Conservation (phyloP, 2,888 invertebrate species). For the Microdon myrmicae region DNA sequence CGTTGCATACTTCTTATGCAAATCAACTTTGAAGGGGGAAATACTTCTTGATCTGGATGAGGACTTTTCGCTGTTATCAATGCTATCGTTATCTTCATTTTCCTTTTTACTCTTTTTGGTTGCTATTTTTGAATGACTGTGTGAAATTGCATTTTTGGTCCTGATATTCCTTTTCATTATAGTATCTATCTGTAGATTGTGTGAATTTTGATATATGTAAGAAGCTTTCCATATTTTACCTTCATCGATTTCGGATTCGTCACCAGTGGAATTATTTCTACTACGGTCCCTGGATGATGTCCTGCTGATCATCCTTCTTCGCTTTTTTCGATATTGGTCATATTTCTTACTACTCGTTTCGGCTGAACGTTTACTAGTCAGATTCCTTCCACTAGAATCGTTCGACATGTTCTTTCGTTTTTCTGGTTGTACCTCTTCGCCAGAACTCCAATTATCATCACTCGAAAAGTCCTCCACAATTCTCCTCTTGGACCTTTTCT, state of each 20-base stretch:
- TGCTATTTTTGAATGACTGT: neutral
- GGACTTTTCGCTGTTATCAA: conserved; percentile 56
- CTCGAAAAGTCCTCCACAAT: conserved; percentile 30
- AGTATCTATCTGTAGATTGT: conserved; percentile 31
- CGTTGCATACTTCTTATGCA: conserved; percentile 67
- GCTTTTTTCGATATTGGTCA: conserved; percentile 24
- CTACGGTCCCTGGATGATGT: conserved; percentile 6
- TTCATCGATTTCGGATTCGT: conserved; percentile 53
- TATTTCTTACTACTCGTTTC: conserved; percentile 30
- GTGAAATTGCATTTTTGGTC: conserved; percentile 39
- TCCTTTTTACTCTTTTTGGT: conserved; percentile 13
- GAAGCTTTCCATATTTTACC: conserved; percentile 35
- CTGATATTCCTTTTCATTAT: conserved; percentile 49
- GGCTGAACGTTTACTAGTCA: conserved; percentile 41
- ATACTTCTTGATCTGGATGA: conserved; percentile 62
- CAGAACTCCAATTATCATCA: conserved; percentile 41
- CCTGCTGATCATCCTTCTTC: conserved; percentile 39
- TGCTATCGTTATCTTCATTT: conserved; percentile 47
- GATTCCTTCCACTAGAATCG: conserved; percentile 29
- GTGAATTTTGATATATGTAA: conserved; percentile 29
- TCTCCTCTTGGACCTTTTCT: conserved; percentile 62
- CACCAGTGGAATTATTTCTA: conserved; percentile 33
- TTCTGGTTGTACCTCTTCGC: conserved; percentile 31
- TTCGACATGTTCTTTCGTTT: conserved; percentile 54
- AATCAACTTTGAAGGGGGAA: conserved; percentile 66